Evolutionary conservation across 2,888 invertebrate species (phyloP).

Genomic region (Patella pellucida): DNA sequence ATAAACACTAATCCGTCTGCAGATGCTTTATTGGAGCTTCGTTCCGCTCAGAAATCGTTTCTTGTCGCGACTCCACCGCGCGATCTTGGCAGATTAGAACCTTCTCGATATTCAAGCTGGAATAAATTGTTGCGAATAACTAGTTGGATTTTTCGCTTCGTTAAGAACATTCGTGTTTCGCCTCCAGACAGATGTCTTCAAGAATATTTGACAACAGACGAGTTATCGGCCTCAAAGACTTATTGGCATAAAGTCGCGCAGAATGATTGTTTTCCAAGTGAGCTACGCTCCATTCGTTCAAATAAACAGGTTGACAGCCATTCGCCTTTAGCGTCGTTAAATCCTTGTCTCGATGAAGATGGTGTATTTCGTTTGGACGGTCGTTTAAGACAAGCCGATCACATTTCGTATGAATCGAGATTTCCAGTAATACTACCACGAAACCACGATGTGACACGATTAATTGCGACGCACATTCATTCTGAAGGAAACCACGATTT

Average conservation of each 20-base stretch:
- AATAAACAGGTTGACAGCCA: too few relatives aligned
- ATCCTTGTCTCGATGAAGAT: too few relatives aligned
- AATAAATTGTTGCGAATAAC: not conserved
- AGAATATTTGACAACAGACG: not conserved
- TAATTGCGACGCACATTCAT: slow-evolving; percentile 13
- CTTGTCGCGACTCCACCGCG: not conserved
- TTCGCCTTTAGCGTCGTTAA: too few relatives aligned
- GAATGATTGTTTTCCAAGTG: not conserved
- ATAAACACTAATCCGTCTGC: not conserved
- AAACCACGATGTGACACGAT: not conserved
- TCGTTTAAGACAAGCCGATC: slow-evolving; percentile 22
- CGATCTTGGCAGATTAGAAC: not conserved
- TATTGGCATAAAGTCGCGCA: not conserved
- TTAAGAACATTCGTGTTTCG: not conserved
- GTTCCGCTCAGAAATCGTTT: not conserved
- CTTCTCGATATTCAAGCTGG: not conserved
- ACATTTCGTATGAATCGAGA: slow-evolving; percentile 19
- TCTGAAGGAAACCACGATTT: slow-evolving; percentile 12
- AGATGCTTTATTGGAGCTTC: not conserved
- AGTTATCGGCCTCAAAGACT: not conserved
- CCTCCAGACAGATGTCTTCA: not conserved
- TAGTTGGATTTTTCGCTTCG: not conserved
- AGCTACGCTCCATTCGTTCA: too few relatives aligned
- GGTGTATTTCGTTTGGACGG: not conserved
- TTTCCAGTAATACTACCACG: slow-evolving; percentile 30